Evolutionary conservation across 2,888 invertebrate species (phyloP).

Genomic region (Argynnis bischoffii): DNA sequence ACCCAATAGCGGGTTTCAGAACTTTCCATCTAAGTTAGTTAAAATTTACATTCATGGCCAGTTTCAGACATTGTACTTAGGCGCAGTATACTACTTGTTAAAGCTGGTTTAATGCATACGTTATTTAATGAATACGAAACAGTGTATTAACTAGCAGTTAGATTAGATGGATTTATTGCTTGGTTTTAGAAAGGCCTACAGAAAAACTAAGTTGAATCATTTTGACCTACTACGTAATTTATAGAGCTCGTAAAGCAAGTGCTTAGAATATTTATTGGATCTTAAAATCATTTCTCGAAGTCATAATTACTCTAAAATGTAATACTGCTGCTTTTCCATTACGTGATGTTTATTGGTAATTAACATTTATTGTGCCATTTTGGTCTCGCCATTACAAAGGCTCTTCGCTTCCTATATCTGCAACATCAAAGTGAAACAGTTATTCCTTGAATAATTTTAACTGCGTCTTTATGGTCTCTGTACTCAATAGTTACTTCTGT

Average conservation of each 20-base stretch:
- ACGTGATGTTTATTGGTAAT: background rate
- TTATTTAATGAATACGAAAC: constrained; percentile 1
- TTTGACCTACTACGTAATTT: no score
- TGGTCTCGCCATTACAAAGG: constrained; percentile 14
- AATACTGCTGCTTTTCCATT: no score
- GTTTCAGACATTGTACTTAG: constrained; percentile 6
- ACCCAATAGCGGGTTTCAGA: background rate
- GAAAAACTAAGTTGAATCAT: background rate
- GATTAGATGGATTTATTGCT: background rate
- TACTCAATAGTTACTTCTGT: background rate
- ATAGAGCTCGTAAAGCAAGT: no score
- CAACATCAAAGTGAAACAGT: constrained; percentile 17
- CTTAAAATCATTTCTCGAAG: no score
- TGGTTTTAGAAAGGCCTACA: background rate
- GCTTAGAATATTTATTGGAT: no score
- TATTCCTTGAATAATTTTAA: background rate
- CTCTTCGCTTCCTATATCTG: constrained; percentile 11
- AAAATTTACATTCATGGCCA: constrained; percentile 1
- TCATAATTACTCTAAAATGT: no score
- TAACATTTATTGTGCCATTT: constrained; percentile 8
- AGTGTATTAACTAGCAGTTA: background rate
- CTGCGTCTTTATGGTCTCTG: background rate
- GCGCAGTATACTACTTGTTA: background rate
- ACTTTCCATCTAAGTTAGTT: constrained; percentile 4
- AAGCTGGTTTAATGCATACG: constrained; percentile 1